Evolutionary conservation across 2,113 vertebrate genomes (phyloP).

Genomic region (Crotalus tigris): DNA sequence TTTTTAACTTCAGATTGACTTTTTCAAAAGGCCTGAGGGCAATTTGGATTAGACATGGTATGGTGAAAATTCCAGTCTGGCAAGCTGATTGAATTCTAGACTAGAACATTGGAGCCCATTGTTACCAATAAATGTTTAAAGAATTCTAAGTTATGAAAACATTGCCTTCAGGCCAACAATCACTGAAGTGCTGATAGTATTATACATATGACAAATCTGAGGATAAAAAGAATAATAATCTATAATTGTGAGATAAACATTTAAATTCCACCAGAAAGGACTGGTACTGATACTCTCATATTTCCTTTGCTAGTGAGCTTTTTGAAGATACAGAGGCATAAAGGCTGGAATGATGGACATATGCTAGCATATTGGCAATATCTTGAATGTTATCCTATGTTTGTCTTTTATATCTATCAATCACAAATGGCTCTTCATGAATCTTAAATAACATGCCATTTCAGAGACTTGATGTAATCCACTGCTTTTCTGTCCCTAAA

Average conservation of each 20-base stretch:
- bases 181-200: neutral
- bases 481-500: neutral
- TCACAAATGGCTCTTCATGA: neutral
- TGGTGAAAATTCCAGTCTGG: neutral
- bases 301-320: neutral
- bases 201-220: neutral
- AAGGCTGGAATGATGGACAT: neutral
- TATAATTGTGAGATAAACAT: neutral
- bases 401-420: neutral
- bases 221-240: neutral
- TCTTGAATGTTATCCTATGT: neutral
- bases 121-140: neutral
- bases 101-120: neutral
- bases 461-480: neutral
- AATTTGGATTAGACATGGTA: neutral
- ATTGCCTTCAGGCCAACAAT: neutral
- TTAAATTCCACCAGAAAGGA: neutral
- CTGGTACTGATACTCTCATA: neutral
- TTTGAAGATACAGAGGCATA: neutral
- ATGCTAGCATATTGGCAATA: neutral
- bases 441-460: neutral
- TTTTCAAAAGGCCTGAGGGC: neutral
- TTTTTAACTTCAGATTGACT: neutral
- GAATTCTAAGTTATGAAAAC: neutral
- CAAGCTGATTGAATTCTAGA: neutral